phyloP scores from a whole-genome alignment of 1,140 invertebrate genomes.

The Caenorhabditis elegans region WBcel235 BX284605.5:9451001-9451500 shows the following conservation, averaged over 20 bases:
- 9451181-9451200: neutral
- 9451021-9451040: neutral
- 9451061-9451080: neutral
- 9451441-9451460: too few relatives aligned
- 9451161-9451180: neutral
- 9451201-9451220: neutral
- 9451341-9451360: too few relatives aligned
- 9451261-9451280: neutral
- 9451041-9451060: neutral
- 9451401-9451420: too few relatives aligned
- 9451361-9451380: too few relatives aligned
- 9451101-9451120: neutral
- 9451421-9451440: too few relatives aligned
- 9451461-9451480: too few relatives aligned
- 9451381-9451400: too few relatives aligned
- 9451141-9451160: conserved; percentile 31
- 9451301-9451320: too few relatives aligned
- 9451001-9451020: neutral
- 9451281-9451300: too few relatives aligned
- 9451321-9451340: too few relatives aligned
- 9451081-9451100: conserved; percentile 24
- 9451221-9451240: neutral
- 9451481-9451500: too few relatives aligned
- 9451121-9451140: neutral
- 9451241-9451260: neutral